A percentile compares a stretch with the other conserved stretches of the same genome.
These are phyloP conservation scores for Phenganax marumi DNA, from an alignment of 92 coral and sea anemone genomes.

Conservation along the genomic window DNA sequence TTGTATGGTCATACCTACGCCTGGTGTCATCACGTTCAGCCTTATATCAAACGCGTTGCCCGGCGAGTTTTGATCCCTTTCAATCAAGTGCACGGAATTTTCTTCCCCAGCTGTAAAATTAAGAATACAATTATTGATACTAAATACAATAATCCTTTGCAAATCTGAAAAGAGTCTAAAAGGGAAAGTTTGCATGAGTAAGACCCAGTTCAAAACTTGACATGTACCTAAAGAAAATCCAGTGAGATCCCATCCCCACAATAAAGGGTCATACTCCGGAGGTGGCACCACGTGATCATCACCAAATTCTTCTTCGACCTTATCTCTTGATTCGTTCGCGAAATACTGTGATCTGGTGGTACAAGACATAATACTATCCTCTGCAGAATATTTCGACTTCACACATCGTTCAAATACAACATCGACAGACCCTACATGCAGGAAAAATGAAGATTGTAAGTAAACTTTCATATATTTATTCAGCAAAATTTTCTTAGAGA, in stretches of 20 bases:
- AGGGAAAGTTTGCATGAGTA: no score
- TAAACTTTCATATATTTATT: no score
- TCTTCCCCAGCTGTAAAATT: background rate
- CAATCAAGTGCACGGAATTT: background rate
- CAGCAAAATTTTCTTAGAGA: no score
- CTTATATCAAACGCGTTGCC: slow-evolving; percentile 8
- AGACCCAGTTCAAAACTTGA: background rate
- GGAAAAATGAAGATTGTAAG: background rate
- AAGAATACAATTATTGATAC: no score
- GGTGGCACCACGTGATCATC: background rate
- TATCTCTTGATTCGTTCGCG: background rate
- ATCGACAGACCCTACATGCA: background rate
- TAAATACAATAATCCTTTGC: no score
- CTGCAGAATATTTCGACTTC: background rate
- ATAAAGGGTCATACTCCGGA: background rate
- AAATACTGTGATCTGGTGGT: background rate
- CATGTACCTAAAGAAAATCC: background rate
- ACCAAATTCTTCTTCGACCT: background rate
- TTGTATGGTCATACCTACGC: no score
- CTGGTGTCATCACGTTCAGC: background rate
- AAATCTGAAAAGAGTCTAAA: no score
- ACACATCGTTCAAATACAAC: slow-evolving; percentile 1
- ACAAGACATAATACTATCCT: background rate
- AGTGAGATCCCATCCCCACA: slow-evolving; percentile 1
- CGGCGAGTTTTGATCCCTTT: background rate